Percentiles rank a stretch among this genome's conserved stretches.
Conservation (phyloP, 1,140 invertebrate species). For the Atopsyche davidsoni region DNA sequence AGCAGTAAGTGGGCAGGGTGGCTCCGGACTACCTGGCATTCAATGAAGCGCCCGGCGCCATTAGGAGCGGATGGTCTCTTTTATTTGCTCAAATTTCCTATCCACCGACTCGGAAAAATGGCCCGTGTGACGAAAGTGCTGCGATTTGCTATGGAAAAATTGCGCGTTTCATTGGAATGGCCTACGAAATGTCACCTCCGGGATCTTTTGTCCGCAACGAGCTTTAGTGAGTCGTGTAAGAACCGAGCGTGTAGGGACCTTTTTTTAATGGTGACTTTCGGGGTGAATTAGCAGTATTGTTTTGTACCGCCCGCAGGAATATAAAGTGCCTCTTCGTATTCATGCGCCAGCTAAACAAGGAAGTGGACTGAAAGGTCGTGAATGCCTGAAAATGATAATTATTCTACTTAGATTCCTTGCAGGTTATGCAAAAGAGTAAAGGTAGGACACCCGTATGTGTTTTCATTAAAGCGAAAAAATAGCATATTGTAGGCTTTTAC, state of each 20-base stretch:
- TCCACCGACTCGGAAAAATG: conserved; percentile 17
- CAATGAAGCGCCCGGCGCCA: conserved; percentile 18
- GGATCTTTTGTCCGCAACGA: conserved; percentile 11
- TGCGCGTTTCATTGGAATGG: conserved; percentile 14
- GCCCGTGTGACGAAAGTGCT: conserved; percentile 11
- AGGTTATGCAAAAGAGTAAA: too few species aligned
- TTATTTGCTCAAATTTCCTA: conserved; percentile 19
- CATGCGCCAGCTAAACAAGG: too few species aligned
- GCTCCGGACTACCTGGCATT: conserved; percentile 13
- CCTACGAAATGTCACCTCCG: conserved; percentile 6
- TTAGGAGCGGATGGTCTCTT: conserved; percentile 22
- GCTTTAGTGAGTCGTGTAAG: conserved; percentile 3
- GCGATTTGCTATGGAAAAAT: conserved; percentile 22
- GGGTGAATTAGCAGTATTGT: too few species aligned
- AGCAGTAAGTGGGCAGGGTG: conserved; percentile 12
- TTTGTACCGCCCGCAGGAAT: too few species aligned
- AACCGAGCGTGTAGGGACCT: background rate
- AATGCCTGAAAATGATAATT: too few species aligned
- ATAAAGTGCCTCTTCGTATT: too few species aligned
- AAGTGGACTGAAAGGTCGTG: too few species aligned
- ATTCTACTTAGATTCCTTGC: too few species aligned
- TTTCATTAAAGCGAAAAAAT: too few species aligned
- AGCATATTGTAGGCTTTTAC: too few species aligned
- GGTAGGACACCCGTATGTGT: too few species aligned
- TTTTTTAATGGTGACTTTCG: conserved; percentile 12